phyloP scores from a whole-genome alignment of 2,888 invertebrate genomes.

The Ichneumon xanthorius region DNA sequence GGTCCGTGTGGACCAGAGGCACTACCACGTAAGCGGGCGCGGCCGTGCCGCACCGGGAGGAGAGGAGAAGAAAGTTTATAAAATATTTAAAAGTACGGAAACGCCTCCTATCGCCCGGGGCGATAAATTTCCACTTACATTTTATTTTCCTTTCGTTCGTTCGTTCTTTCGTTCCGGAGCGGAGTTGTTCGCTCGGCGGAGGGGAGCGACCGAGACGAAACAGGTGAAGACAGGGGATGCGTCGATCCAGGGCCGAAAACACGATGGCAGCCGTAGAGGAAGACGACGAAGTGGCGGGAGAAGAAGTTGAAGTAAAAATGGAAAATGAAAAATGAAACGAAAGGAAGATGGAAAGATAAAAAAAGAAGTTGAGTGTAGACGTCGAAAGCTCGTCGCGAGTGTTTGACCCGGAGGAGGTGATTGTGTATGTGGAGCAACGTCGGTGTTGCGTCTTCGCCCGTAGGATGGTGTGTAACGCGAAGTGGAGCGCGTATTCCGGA shows the following conservation, averaged over 20 bases:
- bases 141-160: constrained; percentile 83
- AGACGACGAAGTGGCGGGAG: constrained; percentile 31
- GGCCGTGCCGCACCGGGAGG: constrained; percentile 57
- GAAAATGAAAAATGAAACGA: constrained; percentile 34
- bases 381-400: constrained; percentile 60
- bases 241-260: constrained; percentile 66
- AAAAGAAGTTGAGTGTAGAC: constrained; percentile 42
- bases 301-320: constrained; percentile 19
- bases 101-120: constrained; percentile 84
- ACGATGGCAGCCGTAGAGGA: constrained; percentile 64
- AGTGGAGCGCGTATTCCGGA: constrained; percentile 24
- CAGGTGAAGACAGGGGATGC: constrained; percentile 61
- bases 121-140: constrained; percentile 85
- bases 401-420: constrained; percentile 52
- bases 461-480: constrained; percentile 20
- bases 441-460: constrained; percentile 46
- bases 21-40: constrained; percentile 45
- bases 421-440: constrained; percentile 43
- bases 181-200: constrained; percentile 67
- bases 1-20: constrained; percentile 54
- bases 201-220: constrained; percentile 41
- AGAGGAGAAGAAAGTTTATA: constrained; percentile 84
- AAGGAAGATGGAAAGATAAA: constrained; percentile 40
- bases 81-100: constrained; percentile 85
- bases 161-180: constrained; percentile 73